These are phyloP conservation scores for Chymomyza caudatula DNA, from an alignment of 2,888 invertebrate genomes.

Conservation along the genomic window DNA sequence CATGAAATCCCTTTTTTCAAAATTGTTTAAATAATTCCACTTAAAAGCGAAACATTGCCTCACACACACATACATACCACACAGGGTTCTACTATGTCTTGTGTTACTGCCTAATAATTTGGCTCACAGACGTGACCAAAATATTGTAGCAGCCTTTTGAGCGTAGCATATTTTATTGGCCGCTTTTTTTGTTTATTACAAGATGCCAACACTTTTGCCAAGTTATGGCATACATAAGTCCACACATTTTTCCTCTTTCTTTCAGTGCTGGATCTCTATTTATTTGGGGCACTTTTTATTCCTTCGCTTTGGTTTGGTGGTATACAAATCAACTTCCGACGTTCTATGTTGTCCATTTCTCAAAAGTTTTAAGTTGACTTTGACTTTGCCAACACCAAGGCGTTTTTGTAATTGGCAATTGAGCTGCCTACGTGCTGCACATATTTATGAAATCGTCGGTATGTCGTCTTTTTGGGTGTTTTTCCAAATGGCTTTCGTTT, in stretches of 20 bases:
- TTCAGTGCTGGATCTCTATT: not conserved
- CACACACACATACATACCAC: not conserved
- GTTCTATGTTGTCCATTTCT: constrained; percentile 37
- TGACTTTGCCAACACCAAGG: constrained; percentile 37
- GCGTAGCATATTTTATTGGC: constrained; percentile 41
- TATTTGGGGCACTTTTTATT: constrained; percentile 5
- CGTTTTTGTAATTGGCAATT: constrained; percentile 74
- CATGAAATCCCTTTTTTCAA: constrained; percentile 12
- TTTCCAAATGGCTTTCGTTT: constrained; percentile 44
- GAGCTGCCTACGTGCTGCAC: constrained; percentile 68
- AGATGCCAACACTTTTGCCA: not conserved
- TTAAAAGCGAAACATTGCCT: constrained; percentile 23
- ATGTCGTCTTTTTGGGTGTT: constrained; percentile 25
- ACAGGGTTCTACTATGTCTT: not conserved
- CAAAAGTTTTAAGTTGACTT: constrained; percentile 24
- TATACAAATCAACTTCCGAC: constrained; percentile 74
- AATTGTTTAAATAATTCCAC: constrained; percentile 36
- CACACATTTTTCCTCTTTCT: not conserved
- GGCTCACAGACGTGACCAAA: constrained; percentile 60
- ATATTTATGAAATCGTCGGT: constrained; percentile 57
- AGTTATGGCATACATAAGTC: constrained; percentile 15
- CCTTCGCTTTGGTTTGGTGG: constrained; percentile 6
- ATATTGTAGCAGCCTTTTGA: constrained; percentile 43
- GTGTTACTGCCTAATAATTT: constrained; percentile 59
- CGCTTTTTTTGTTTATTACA: constrained; percentile 33